These are phyloP conservation scores for Harpalus rufipes DNA, from an alignment of 2,888 invertebrate genomes.

Conservation along the genomic window DNA sequence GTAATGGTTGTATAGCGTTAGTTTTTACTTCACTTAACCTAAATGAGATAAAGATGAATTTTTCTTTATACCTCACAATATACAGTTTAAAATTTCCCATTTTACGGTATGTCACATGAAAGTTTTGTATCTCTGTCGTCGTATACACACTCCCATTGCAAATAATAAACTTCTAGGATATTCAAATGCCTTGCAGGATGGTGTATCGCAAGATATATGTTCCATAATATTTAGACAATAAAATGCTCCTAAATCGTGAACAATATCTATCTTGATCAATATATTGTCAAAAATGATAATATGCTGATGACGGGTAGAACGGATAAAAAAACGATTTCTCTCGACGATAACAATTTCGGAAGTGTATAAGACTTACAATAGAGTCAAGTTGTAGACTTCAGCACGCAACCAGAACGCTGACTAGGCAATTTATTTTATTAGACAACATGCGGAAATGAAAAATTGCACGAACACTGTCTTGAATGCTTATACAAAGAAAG, in stretches of 20 bases:
- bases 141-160: too few species aligned
- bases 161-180: too few species aligned
- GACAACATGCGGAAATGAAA: not conserved
- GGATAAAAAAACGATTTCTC: not conserved
- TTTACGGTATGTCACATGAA: not conserved
- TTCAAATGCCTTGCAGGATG: too few species aligned
- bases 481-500: not conserved
- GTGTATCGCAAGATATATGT: too few species aligned
- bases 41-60: not conserved
- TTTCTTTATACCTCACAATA: not conserved
- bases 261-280: too few species aligned
- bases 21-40: slow-evolving; percentile 2
- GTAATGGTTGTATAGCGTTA: not conserved
- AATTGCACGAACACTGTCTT: not conserved
- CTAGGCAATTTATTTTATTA: not conserved
- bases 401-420: not conserved
- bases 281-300: too few species aligned
- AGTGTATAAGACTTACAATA: not conserved
- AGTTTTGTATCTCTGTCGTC: too few species aligned
- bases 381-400: not conserved
- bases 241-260: too few species aligned
- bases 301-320: not conserved
- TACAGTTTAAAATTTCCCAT: not conserved
- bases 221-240: too few species aligned
- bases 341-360: not conserved